These are phyloP conservation scores for Stylophora pistillata DNA, from an alignment of 64 coral and sea anemone genomes.

Conservation along the genomic window DNA sequence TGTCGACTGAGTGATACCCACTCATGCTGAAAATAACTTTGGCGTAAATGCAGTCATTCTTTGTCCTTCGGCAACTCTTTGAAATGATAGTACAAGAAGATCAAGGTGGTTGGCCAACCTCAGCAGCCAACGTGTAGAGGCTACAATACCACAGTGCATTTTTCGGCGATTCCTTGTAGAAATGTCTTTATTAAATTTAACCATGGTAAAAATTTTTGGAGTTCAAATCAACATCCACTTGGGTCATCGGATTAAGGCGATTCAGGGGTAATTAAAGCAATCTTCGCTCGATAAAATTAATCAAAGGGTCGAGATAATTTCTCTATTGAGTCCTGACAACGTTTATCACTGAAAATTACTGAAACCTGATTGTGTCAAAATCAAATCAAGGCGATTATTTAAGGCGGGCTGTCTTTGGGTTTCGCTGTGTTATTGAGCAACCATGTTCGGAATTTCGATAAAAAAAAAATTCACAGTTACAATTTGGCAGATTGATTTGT, in stretches of 20 bases:
- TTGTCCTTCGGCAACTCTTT: constrained; percentile 35
- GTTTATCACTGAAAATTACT: constrained; percentile 42
- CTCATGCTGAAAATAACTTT: constrained; percentile 42
- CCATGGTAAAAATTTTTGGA: not conserved
- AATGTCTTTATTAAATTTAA: constrained; percentile 9
- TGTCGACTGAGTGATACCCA: not conserved
- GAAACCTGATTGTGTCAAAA: constrained; percentile 42
- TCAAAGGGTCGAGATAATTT: constrained; percentile 23
- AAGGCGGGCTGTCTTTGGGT: constrained; percentile 24
- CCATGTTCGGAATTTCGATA: constrained; percentile 35
- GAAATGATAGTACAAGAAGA: not conserved
- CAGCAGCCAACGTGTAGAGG: not conserved
- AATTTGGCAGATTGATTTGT: not conserved
- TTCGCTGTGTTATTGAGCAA: constrained; percentile 19
- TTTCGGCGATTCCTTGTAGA: not conserved
- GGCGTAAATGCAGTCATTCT: constrained; percentile 13
- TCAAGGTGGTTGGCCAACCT: not conserved
- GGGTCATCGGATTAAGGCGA: constrained; percentile 5
- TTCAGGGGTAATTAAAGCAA: constrained; percentile 20
- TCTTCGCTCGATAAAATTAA: constrained; percentile 23
- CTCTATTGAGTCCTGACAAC: constrained; percentile 7
- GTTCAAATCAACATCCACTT: not conserved
- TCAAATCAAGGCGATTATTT: not conserved
- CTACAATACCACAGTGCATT: not conserved
- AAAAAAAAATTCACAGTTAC: constrained; percentile 12